Conservation (phyloP, 1,140 invertebrate species). For the Dendrolimus punctatus region DNA sequence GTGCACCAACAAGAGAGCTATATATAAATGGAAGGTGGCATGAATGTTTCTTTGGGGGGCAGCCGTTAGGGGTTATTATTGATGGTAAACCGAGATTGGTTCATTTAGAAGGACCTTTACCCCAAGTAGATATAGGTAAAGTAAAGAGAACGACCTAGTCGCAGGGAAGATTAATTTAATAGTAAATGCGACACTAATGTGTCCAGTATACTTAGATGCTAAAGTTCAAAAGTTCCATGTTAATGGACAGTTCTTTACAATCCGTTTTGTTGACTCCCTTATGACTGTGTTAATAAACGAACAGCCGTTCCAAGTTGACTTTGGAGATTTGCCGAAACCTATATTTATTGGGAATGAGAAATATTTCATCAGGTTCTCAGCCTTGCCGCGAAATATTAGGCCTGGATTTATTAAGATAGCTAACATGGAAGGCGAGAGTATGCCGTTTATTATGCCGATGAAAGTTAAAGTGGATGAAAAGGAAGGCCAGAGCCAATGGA, state of each 20-base stretch:
- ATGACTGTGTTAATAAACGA: conserved; percentile 88
- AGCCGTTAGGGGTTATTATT: conserved; percentile 87
- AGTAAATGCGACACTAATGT: conserved; percentile 83
- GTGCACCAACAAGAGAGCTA: conserved; percentile 92
- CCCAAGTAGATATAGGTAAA: conserved; percentile 85
- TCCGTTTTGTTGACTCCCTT: conserved; percentile 86
- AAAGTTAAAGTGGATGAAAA: conserved; percentile 6
- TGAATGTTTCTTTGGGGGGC: conserved; percentile 93
- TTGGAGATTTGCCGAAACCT: conserved; percentile 93
- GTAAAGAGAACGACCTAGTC: conserved; percentile 82
- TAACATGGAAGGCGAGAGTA: conserved; percentile 76
- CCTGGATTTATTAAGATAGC: conserved; percentile 79
- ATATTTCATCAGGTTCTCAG: conserved; percentile 85
- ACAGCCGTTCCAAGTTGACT: conserved; percentile 86
- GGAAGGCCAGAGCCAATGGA: conserved; percentile 26
- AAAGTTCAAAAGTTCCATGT: conserved; percentile 88
- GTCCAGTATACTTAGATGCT: conserved; percentile 89
- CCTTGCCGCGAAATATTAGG: conserved; percentile 82
- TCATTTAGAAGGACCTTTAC: conserved; percentile 89
- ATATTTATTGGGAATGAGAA: conserved; percentile 85
- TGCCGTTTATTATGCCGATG: conserved; percentile 8
- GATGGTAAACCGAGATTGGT: conserved; percentile 83
- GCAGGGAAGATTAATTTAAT: conserved; percentile 88
- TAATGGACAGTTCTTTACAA: conserved; percentile 80
- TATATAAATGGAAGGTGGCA: conserved; percentile 91